A percentile compares a stretch with the other conserved stretches of the same genome.
These are phyloP conservation scores for Prionailurus viverrinus DNA, from an alignment of 2,113 vertebrate species.

Conservation along the genomic window DNA sequence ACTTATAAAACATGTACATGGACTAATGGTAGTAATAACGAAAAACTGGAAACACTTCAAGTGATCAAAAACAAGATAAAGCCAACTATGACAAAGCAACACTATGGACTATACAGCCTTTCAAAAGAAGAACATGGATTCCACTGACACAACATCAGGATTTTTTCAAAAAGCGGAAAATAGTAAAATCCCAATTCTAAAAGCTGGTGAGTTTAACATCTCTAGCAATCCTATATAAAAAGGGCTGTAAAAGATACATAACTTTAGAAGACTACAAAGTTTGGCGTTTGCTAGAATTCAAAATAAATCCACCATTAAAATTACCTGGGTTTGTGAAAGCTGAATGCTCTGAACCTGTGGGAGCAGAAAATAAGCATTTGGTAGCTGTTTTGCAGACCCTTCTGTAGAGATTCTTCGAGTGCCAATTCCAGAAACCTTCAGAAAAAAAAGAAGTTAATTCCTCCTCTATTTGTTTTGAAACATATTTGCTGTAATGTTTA, in stretches of 20 bases:
- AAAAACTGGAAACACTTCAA: neutral
- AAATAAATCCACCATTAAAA: neutral
- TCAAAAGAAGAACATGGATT: neutral
- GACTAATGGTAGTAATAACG: neutral
- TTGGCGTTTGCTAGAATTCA: neutral
- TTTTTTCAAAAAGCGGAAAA: slow-evolving; percentile 2
- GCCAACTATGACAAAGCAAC: neutral
- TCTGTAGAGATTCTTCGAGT: slow-evolving; percentile 86
- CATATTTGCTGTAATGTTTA: neutral
- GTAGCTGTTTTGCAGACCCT: slow-evolving; percentile 88
- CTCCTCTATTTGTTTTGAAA: neutral
- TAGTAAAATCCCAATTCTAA: neutral
- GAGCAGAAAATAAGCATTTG: slow-evolving; percentile 90
- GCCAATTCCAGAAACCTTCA: slow-evolving; percentile 95
- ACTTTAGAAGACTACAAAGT: neutral
- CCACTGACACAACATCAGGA: neutral
- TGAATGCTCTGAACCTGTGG: slow-evolving; percentile 96
- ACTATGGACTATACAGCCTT: rapidly evolving
- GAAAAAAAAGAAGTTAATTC: slow-evolving; percentile 7
- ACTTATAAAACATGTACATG: neutral
- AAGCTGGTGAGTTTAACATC: neutral
- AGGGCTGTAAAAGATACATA: neutral
- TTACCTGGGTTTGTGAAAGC: slow-evolving; percentile 95
- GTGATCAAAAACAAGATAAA: neutral
- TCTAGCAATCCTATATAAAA: neutral